These are phyloP conservation scores for Ambastaia sidthimunki DNA, from an alignment of 2,797 vertebrate species.

Conservation along the genomic window DNA sequence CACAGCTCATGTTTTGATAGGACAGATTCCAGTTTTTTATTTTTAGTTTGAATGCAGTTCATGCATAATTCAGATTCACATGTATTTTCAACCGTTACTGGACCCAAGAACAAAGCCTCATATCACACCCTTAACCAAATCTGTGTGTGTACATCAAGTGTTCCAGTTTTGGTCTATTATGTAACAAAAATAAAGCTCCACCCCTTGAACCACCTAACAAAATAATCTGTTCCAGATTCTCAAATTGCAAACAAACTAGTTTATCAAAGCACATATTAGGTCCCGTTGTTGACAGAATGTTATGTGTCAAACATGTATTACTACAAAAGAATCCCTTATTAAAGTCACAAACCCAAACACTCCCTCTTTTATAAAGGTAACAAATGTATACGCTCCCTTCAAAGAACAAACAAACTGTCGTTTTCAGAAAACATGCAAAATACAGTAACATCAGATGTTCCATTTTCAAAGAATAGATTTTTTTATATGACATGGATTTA, in stretches of 20 bases:
- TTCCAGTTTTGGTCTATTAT: constrained; percentile 4
- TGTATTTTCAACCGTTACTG: neutral
- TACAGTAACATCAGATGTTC: neutral
- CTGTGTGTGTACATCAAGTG: neutral
- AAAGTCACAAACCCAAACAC: neutral
- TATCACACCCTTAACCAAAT: neutral
- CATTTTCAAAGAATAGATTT: neutral
- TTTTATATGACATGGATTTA: constrained; percentile 12
- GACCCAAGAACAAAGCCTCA: neutral
- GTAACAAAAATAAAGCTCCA: neutral
- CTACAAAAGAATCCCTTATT: neutral
- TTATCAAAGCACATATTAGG: neutral
- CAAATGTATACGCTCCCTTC: neutral
- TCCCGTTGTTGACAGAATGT: neutral
- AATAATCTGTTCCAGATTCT: neutral
- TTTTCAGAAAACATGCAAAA: constrained; percentile 17
- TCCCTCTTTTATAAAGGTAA: constrained; percentile 4
- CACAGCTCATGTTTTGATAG: neutral
- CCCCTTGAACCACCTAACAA: neutral
- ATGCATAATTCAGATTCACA: neutral
- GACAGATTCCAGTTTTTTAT: neutral
- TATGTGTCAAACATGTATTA: neutral
- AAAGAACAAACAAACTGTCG: neutral
- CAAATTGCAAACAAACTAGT: neutral
- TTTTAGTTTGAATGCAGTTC: neutral